Evolutionary conservation across 2,797 vertebrate species (phyloP).

Genomic region (Danio jaintianensis): DNA sequence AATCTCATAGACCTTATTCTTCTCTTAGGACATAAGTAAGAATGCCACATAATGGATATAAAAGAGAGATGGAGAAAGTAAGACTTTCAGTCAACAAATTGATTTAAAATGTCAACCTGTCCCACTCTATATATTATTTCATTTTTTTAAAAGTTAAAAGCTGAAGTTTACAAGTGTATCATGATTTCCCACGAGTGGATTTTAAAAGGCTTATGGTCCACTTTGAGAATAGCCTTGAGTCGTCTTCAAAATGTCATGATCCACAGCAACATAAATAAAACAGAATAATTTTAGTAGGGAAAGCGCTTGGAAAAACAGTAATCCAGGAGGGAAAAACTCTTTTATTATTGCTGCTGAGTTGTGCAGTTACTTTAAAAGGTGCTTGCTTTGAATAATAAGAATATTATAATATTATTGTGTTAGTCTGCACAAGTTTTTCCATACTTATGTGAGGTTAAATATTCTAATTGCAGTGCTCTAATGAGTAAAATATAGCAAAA

Average conservation of each 20-base stretch:
- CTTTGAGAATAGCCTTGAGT: slow-evolving; percentile 31
- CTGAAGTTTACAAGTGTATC: slow-evolving; percentile 36
- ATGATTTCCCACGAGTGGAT: slow-evolving; percentile 40
- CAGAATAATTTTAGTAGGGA: not conserved
- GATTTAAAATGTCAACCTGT: slow-evolving; percentile 51
- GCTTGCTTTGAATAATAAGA: not conserved
- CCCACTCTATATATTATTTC: not conserved
- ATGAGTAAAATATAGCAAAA: not conserved
- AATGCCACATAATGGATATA: slow-evolving; percentile 1
- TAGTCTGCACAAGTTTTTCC: not conserved
- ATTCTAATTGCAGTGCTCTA: not conserved
- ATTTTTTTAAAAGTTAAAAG: slow-evolving; percentile 42
- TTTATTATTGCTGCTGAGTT: not conserved
- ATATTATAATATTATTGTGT: not conserved
- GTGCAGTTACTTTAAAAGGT: not conserved
- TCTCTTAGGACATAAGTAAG: not conserved
- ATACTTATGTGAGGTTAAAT: not conserved
- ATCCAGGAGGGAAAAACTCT: not conserved
- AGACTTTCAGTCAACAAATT: slow-evolving; percentile 37
- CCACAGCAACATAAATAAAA: slow-evolving; percentile 41
- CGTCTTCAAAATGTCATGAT: slow-evolving; percentile 47
- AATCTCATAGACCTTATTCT: not conserved
- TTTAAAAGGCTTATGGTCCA: slow-evolving; percentile 32
- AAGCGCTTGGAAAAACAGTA: not conserved
- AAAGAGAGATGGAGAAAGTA: slow-evolving; percentile 12